Conservation (phyloP, 2,797 vertebrate species). For the Danio choprae region DNA sequence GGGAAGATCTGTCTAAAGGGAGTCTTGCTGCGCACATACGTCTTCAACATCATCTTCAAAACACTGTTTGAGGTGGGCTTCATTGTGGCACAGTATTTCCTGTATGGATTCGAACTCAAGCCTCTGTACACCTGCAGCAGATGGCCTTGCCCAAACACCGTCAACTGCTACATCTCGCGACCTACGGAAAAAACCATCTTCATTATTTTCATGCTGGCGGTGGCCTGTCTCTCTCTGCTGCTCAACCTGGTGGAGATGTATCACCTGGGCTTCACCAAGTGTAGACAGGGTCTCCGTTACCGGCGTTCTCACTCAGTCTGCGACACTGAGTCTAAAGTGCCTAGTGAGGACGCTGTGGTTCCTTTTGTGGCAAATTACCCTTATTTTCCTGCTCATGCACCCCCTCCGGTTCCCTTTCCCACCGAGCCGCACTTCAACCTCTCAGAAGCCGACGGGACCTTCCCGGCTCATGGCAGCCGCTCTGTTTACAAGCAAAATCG, state of each 20-base stretch:
- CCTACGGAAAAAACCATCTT: slow-evolving; percentile 92
- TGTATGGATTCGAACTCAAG: slow-evolving; percentile 88
- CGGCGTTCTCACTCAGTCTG: slow-evolving; percentile 55
- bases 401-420: slow-evolving; percentile 67
- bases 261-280: slow-evolving; percentile 86
- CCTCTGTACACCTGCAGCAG: slow-evolving; percentile 87
- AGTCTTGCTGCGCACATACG: slow-evolving; percentile 83
- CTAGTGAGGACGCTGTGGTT: slow-evolving; percentile 64
- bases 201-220: slow-evolving; percentile 89
- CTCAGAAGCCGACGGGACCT: slow-evolving; percentile 70
- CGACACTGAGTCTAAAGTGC: slow-evolving; percentile 54
- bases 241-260: slow-evolving; percentile 91
- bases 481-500: slow-evolving; percentile 81
- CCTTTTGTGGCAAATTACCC: slow-evolving; percentile 76
- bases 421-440: slow-evolving; percentile 73
- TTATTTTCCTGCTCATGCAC: slow-evolving; percentile 71
- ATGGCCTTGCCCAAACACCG: slow-evolving; percentile 87
- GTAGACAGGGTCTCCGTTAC: slow-evolving; percentile 76
- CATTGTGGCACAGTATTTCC: slow-evolving; percentile 86
- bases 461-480: slow-evolving; percentile 77
- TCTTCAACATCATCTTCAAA: slow-evolving; percentile 88
- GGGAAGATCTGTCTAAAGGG: slow-evolving; percentile 82
- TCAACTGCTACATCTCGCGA: slow-evolving; percentile 90
- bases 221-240: slow-evolving; percentile 85
- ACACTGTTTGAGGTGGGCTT: slow-evolving; percentile 89